These are phyloP conservation scores for Eueremaeus valkanovi DNA, from an alignment of 2,888 invertebrate species.

Conservation along the genomic window DNA sequence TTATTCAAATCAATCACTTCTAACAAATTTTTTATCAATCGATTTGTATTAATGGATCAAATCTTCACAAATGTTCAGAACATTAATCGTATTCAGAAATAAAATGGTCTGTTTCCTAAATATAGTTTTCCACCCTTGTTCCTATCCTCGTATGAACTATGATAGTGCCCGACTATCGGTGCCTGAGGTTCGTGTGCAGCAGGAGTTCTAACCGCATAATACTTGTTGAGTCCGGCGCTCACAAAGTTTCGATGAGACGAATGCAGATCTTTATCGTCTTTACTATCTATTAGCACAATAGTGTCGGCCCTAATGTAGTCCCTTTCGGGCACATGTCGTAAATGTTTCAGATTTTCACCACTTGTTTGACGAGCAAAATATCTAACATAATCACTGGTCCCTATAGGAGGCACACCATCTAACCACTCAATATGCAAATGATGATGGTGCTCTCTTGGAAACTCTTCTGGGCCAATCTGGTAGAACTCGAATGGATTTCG, in stretches of 20 bases:
- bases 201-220: neutral
- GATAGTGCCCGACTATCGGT: neutral
- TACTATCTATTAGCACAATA: neutral
- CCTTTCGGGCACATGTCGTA: neutral
- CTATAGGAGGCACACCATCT: neutral
- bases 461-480: neutral
- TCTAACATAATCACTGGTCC: neutral
- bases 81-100: neutral
- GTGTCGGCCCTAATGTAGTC: neutral
- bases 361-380: constrained; percentile 15
- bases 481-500: constrained; percentile 18
- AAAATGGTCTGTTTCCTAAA: neutral
- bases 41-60: neutral
- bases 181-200: neutral
- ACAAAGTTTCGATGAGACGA: neutral
- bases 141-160: neutral
- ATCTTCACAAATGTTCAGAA: neutral
- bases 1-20: neutral
- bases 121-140: constrained; percentile 4
- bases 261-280: neutral
- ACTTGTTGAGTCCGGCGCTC: neutral
- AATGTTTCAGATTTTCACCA: neutral
- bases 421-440: neutral
- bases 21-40: neutral
- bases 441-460: neutral